Base-by-base conservation (phyloP, 2,113 vertebrate species). In the Menidia beryllina region DNA sequence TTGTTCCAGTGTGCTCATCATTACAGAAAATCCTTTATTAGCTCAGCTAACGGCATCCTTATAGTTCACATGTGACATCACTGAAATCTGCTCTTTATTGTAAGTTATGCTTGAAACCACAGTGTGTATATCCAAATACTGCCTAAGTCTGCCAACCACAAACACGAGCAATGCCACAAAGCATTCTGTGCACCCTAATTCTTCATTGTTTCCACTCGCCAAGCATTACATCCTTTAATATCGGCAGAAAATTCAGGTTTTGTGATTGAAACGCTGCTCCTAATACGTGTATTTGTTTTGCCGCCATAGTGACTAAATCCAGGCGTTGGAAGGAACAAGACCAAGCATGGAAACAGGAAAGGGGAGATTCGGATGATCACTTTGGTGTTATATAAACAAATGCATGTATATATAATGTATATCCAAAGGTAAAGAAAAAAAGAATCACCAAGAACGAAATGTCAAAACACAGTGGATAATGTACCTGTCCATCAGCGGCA, bases 201-300 rank as follows among this genome's bases (percentile, higher is more conserved):
- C 72, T 12, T 38, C 36, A 63, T 87, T 86, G 87, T 86, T 79
- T 78, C 72, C 77, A 1, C 62, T 83, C 69, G 48, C 49, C 79
- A 48, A 81, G 77, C 67, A 19, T 64, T 50, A 72, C 49, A 79
- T 82, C 81, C 82, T 81, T 89, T 88, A 75, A 90, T 85, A 76
- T 87, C 84, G 75, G 53, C 2, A 71, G 60, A 79, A 77, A 77
- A 77, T 3, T 39, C 23, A 7, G 67, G 47, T 77, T 84, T 85
- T 83, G 66, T 50, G 65, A 83, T 48, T 60, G 55, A 58, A 83
- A 69, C 65, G 63, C 77, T 41, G 63, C 72, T 83, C 84, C 58
- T 83, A 83, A 83, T 72, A 39, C 47, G 36, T 12, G 52, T 85
- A 72, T 86, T 93, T 90, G 80, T 90, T 87, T 73, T 84, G 84